phyloP scores from a whole-genome alignment of 2,888 invertebrate species.

The Omphaloscelis lunosa region DNA sequence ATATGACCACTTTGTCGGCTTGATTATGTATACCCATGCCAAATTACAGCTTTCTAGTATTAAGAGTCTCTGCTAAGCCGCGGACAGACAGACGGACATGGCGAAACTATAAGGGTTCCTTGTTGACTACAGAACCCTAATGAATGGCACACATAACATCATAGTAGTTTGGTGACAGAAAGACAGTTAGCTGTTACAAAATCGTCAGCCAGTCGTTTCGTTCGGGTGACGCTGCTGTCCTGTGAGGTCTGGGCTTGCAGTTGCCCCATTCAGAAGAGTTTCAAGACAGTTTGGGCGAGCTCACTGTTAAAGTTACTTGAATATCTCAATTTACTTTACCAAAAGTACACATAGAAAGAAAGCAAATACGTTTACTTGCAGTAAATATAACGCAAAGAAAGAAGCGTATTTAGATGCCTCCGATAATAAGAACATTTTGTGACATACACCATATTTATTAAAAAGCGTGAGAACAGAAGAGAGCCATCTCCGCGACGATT shows the following conservation, averaged over 20 bases:
- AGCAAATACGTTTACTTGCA: too few species aligned
- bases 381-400: too few species aligned
- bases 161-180: neutral
- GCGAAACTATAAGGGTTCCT: too few species aligned
- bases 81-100: too few species aligned
- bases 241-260: neutral
- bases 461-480: neutral
- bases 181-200: neutral
- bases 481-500: conserved; percentile 15
- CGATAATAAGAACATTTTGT: neutral
- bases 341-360: neutral
- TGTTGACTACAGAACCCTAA: too few species aligned
- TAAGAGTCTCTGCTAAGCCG: too few species aligned
- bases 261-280: neutral
- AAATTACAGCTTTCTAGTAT: too few species aligned
- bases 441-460: neutral
- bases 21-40: too few species aligned
- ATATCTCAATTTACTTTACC: neutral
- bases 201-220: neutral
- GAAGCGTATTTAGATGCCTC: neutral
- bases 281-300: neutral
- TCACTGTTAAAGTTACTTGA: too few species aligned
- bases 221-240: too few species aligned
- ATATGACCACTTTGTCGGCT: too few species aligned
- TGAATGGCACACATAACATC: neutral